Evolutionary conservation across 92 coral and sea anemone species (phyloP).

Genomic region (Scolanthus callimorphus): DNA sequence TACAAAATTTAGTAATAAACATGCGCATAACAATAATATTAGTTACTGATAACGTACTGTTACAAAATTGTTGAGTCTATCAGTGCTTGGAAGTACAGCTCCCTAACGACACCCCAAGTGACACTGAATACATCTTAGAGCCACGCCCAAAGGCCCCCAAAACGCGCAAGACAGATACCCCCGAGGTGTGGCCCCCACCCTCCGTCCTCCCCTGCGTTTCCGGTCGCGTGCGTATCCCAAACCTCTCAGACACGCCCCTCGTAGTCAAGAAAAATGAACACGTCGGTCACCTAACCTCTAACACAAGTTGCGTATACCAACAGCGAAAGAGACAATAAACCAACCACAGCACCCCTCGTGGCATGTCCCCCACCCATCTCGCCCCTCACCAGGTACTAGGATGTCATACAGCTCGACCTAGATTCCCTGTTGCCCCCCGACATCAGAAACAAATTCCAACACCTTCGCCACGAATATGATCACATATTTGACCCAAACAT

Average conservation of each 20-base stretch:
- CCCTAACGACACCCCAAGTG: slow-evolving; percentile 42
- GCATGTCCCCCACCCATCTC: slow-evolving; percentile 1
- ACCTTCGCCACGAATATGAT: slow-evolving; percentile 26
- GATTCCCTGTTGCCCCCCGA: slow-evolving; percentile 17
- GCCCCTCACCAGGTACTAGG: slow-evolving; percentile 1
- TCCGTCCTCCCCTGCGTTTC: not conserved
- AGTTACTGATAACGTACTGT: too few species aligned
- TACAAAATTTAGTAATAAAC: too few species aligned
- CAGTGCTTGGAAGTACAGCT: slow-evolving; percentile 39
- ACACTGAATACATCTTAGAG: slow-evolving; percentile 39
- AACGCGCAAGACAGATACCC: slow-evolving; percentile 10
- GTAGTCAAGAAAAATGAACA: slow-evolving; percentile 7
- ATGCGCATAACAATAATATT: too few species aligned
- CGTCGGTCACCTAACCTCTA: slow-evolving; percentile 10
- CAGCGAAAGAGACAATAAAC: not conserved
- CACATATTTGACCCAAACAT: slow-evolving; percentile 17
- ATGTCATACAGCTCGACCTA: slow-evolving; percentile 12
- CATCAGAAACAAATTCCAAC: not conserved
- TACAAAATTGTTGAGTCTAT: too few species aligned
- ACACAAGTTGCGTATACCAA: not conserved
- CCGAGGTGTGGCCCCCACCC: slow-evolving; percentile 12
- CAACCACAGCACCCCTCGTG: slow-evolving; percentile 1
- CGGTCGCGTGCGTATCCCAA: not conserved
- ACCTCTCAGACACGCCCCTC: slow-evolving; percentile 10
- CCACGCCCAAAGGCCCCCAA: slow-evolving; percentile 55